A percentile compares a stretch with the other conserved stretches of the same genome.
Conservation (phyloP, 2,888 invertebrate species). For the Hyalella azteca region DNA sequence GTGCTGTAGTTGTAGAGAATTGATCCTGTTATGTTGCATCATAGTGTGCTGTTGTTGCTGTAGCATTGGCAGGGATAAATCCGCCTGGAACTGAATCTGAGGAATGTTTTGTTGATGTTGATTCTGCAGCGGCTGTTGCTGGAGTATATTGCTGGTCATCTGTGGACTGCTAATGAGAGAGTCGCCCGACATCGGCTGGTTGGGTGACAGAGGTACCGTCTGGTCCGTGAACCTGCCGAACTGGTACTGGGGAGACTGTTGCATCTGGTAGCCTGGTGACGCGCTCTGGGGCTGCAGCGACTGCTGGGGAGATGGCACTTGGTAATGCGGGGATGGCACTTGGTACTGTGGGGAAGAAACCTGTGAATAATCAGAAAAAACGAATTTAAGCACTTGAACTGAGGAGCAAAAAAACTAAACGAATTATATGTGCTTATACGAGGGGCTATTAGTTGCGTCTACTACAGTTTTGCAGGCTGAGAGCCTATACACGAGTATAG, state of each 20-base stretch:
- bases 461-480: no score
- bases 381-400: no score
- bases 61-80: no score
- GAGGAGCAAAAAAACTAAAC: no score
- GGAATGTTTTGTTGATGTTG: slow-evolving; percentile 40
- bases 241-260: slow-evolving; percentile 23
- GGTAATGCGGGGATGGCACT: slow-evolving; percentile 12
- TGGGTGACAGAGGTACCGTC: not conserved
- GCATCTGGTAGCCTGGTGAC: not conserved
- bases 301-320: slow-evolving; percentile 40
- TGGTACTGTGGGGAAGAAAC: slow-evolving; percentile 7
- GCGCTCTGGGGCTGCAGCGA: not conserved
- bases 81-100: not conserved
- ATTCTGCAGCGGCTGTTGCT: slow-evolving; percentile 35
- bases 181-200: not conserved
- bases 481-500: no score
- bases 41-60: slow-evolving; percentile 29
- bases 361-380: no score
- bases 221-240: slow-evolving; percentile 2
- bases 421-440: no score
- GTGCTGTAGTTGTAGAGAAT: not conserved
- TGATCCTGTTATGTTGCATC: not conserved
- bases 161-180: not conserved
- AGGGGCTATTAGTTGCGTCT: no score
- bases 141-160: slow-evolving; percentile 6